Evolutionary conservation across 2,797 vertebrate genomes (phyloP).

Genomic region (Rhabdophis nuchalis): DNA sequence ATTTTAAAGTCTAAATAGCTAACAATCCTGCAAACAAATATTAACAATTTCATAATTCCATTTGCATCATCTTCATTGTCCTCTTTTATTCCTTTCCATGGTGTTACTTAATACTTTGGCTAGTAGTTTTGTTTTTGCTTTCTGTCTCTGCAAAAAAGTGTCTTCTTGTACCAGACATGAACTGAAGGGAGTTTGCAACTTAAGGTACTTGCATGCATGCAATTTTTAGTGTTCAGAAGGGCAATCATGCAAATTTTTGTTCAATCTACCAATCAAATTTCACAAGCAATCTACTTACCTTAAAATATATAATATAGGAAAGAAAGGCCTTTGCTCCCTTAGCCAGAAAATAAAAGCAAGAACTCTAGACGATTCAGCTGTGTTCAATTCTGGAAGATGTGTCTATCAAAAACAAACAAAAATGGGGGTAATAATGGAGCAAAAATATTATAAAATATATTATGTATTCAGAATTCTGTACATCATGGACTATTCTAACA

Average conservation of each 20-base stretch:
- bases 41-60: background rate
- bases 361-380: constrained; percentile 85
- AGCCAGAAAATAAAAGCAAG: constrained; percentile 87
- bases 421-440: constrained; percentile 7
- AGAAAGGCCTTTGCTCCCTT: constrained; percentile 92
- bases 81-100: background rate
- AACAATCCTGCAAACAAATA: background rate
- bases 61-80: background rate
- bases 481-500: background rate
- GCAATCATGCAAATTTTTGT: background rate
- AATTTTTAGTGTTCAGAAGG: background rate
- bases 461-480: background rate
- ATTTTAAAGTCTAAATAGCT: background rate
- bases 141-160: background rate
- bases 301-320: constrained; percentile 85
- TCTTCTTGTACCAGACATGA: background rate
- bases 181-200: background rate
- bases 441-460: background rate
- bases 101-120: background rate
- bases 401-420: constrained; percentile 69
- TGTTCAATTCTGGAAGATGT: constrained; percentile 90
- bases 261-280: background rate
- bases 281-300: constrained; percentile 72
- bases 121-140: background rate
- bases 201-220: background rate